These are phyloP conservation scores for Chaunax sp. DNA, from an alignment of 2,797 vertebrate genomes.

Conservation along the genomic window DNA sequence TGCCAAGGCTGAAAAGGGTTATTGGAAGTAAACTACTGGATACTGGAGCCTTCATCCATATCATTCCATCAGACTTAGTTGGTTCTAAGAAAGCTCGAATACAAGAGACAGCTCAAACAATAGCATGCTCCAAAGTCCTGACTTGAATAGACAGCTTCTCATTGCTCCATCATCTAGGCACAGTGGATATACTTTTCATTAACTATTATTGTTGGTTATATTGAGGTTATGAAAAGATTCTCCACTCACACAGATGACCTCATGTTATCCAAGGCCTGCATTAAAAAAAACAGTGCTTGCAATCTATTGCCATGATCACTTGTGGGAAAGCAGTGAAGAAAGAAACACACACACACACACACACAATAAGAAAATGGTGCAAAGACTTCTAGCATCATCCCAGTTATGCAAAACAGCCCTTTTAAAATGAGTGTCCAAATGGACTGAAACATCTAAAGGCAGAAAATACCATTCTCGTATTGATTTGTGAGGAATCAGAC, in stretches of 20 bases:
- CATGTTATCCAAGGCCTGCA: too few species aligned
- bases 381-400: too few species aligned
- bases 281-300: too few species aligned
- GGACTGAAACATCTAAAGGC: neutral
- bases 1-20: neutral
- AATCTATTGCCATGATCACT: too few species aligned
- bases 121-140: neutral
- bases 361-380: too few species aligned
- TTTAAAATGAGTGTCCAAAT: neutral
- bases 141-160: slow-evolving; percentile 10
- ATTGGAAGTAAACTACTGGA: slow-evolving; percentile 5
- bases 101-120: slow-evolving; percentile 8
- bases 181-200: slow-evolving; percentile 11
- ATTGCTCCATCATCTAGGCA: slow-evolving; percentile 9
- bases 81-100: neutral
- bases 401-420: too few species aligned
- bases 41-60: too few species aligned
- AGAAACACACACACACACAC: too few species aligned
- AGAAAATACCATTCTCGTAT: neutral
- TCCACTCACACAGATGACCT: too few species aligned
- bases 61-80: slow-evolving; percentile 3
- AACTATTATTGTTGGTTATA: too few species aligned
- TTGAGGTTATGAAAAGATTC: too few species aligned
- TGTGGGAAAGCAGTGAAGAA: too few species aligned
- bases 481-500: slow-evolving; percentile 7